Evolutionary conservation across 2,888 invertebrate genomes (phyloP).

Genomic region (Acanthosepion pharaonis): DNA sequence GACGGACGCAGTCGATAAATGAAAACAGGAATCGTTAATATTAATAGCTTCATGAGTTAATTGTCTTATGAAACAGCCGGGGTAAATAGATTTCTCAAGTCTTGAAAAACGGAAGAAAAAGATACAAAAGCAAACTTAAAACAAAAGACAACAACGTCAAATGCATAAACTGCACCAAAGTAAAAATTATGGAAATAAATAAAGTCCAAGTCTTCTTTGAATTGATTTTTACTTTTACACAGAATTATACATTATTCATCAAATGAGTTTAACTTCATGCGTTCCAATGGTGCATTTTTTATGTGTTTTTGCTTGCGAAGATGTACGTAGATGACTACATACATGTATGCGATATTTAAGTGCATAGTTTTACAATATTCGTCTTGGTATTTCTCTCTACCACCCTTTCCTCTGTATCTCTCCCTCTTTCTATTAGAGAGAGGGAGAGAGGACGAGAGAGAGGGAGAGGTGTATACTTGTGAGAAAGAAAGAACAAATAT

Average conservation of each 20-base stretch:
- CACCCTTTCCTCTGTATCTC: no score
- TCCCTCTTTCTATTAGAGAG: no score
- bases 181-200: conserved; percentile 8
- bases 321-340: not conserved
- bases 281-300: not conserved
- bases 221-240: not conserved
- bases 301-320: not conserved
- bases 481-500: no score
- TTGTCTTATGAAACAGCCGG: not conserved
- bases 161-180: not conserved
- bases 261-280: not conserved
- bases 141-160: not conserved
- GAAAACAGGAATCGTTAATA: not conserved
- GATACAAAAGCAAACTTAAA: not conserved
- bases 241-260: not conserved
- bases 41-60: not conserved
- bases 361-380: no score
- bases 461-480: no score
- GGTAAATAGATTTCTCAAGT: not conserved
- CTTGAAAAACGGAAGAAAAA: not conserved
- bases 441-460: no score
- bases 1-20: not conserved
- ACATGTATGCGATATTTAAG: not conserved
- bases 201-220: not conserved
- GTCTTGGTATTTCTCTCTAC: no score